phyloP scores from a whole-genome alignment of 1,140 invertebrate species.

The Drosophila erecta region DNA sequence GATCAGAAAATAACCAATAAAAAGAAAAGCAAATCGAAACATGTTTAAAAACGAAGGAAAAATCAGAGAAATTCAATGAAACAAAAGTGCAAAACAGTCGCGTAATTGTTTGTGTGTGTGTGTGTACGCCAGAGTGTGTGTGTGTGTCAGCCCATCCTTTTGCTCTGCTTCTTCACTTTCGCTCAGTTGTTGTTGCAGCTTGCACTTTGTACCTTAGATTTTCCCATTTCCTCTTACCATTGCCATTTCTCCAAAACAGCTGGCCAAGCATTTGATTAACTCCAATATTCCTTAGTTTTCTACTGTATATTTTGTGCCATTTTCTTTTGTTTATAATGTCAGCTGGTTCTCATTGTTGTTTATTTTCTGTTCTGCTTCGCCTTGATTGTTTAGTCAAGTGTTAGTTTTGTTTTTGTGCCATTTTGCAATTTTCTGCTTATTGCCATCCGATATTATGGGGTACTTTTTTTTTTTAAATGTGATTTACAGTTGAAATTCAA shows the following conservation, averaged over 20 bases:
- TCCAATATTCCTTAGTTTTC: constrained; percentile 52
- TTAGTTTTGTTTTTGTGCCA: constrained; percentile 15
- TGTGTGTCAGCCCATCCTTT: constrained; percentile 64
- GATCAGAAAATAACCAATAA: constrained; percentile 48
- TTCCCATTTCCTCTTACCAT: constrained; percentile 46
- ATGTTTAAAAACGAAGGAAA: constrained; percentile 11
- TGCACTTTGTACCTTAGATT: constrained; percentile 77
- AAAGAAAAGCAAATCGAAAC: constrained; percentile 20
- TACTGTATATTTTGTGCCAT: constrained; percentile 2
- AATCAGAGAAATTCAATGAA: constrained; percentile 15
- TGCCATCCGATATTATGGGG: constrained; percentile 19
- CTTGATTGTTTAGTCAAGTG: constrained; percentile 47
- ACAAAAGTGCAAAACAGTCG: constrained; percentile 21
- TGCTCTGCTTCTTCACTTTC: constrained; percentile 56
- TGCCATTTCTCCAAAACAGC: constrained; percentile 56
- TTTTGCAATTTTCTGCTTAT: constrained; percentile 33
- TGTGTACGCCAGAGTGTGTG: constrained; percentile 3
- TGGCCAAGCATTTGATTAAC: constrained; percentile 54
- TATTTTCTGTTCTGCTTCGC: constrained; percentile 29
- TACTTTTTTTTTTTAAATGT: neutral
- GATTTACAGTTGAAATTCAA: constrained; percentile 15
- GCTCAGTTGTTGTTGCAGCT: constrained; percentile 53
- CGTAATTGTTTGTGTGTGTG: constrained; percentile 29
- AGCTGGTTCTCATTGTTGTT: constrained; percentile 43
- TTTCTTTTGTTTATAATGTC: constrained; percentile 61